These are phyloP conservation scores for Tribolium madens DNA, from an alignment of 1,140 invertebrate genomes.

Conservation along the genomic window DNA sequence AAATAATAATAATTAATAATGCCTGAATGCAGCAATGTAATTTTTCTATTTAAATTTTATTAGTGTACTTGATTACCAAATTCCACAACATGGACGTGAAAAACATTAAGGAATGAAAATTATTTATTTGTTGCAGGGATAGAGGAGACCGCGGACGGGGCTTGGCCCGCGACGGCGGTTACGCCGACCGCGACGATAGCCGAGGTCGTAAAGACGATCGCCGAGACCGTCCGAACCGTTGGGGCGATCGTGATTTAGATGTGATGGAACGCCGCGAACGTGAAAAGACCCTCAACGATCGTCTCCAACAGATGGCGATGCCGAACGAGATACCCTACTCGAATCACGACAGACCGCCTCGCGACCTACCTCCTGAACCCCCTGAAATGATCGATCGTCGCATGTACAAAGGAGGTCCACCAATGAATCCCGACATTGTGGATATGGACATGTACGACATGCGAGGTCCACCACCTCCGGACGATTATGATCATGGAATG, in stretches of 20 bases:
- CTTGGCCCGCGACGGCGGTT: slow-evolving; percentile 50
- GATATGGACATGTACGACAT: slow-evolving; percentile 20
- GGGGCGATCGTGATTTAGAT: slow-evolving; percentile 60
- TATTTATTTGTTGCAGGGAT: slow-evolving; percentile 62
- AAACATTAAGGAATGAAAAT: no score
- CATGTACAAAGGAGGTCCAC: slow-evolving; percentile 19
- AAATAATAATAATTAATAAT: no score
- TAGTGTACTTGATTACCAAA: no score
- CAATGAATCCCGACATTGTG: neutral
- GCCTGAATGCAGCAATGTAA: no score
- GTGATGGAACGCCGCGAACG: slow-evolving; percentile 53
- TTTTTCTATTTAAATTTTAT: no score
- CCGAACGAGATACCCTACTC: slow-evolving; percentile 26
- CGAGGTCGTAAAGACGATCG: slow-evolving; percentile 57
- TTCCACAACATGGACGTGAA: no score
- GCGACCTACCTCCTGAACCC: neutral
- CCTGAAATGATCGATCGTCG: slow-evolving; percentile 10
- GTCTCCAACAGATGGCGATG: slow-evolving; percentile 63
- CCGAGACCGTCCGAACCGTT: slow-evolving; percentile 57
- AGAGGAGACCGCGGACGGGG: slow-evolving; percentile 56
- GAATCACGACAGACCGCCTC: slow-evolving; percentile 7
- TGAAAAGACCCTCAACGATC: slow-evolving; percentile 62
- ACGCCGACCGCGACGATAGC: slow-evolving; percentile 44
- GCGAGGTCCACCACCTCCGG: neutral
- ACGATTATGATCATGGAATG: slow-evolving; percentile 39